Percentiles rank a stretch among this genome's conserved stretches.
Conservation (phyloP, 2,113 vertebrate genomes). For the Zosterops hypoxanthus region DNA sequence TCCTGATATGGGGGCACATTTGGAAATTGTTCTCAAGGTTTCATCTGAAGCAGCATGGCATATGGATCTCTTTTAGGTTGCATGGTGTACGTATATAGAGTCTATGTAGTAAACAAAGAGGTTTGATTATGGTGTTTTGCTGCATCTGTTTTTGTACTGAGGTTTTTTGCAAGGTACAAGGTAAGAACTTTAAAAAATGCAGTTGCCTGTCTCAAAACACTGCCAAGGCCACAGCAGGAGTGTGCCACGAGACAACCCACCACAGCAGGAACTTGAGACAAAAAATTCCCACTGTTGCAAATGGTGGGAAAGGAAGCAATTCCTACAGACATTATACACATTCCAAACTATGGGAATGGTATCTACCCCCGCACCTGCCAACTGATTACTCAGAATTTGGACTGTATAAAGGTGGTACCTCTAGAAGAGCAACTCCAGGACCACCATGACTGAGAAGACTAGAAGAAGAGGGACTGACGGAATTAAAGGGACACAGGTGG, state of each 20-base stretch:
- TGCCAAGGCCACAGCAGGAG: background rate
- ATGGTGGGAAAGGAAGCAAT: background rate
- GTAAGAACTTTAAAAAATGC: background rate
- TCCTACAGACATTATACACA: background rate
- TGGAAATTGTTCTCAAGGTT: background rate
- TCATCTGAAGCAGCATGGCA: background rate
- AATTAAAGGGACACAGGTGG: background rate
- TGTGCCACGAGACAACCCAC: background rate
- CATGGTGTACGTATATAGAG: fast-evolving
- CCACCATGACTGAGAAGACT: background rate
- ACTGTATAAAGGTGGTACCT: background rate
- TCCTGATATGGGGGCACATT: fast-evolving
- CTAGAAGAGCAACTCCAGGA: background rate
- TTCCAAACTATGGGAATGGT: fast-evolving
- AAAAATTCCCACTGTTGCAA: fast-evolving
- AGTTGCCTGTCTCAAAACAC: background rate
- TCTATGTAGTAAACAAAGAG: background rate
- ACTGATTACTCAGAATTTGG: background rate
- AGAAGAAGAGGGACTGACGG: background rate
- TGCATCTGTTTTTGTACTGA: background rate
- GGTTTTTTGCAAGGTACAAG: background rate
- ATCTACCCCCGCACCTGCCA: fast-evolving
- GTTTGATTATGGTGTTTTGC: background rate
- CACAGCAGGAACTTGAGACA: background rate
- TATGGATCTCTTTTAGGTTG: background rate